These are phyloP conservation scores for Rousettus madagascariensis DNA, from an alignment of 2,797 vertebrate genomes.

Conservation along the genomic window DNA sequence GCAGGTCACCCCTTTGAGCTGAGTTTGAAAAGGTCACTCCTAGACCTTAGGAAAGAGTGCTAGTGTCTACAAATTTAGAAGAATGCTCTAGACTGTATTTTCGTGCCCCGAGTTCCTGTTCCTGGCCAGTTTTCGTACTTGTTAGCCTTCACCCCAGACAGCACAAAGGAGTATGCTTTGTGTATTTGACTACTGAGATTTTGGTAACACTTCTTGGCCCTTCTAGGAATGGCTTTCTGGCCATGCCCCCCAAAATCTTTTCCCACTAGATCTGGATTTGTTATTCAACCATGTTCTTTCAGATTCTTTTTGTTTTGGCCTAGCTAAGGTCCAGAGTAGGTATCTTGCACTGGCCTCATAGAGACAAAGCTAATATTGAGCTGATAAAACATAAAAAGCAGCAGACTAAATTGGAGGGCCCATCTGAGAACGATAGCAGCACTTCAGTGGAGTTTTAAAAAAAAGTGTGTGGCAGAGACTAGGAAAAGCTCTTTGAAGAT, in stretches of 20 bases:
- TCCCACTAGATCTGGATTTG: neutral
- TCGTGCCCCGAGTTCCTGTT: neutral
- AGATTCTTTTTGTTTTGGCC: neutral
- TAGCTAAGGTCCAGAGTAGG: neutral
- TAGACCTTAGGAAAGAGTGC: neutral
- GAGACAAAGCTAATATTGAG: neutral
- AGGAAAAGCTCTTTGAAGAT: neutral
- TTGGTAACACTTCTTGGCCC: neutral
- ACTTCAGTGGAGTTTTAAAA: neutral
- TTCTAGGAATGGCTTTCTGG: neutral
- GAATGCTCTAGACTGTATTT: neutral
- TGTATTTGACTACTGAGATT: neutral
- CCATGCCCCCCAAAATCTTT: neutral
- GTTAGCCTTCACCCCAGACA: neutral
- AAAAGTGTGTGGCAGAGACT: neutral
- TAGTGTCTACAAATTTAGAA: neutral
- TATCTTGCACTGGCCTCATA: neutral
- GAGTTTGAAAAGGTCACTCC: neutral
- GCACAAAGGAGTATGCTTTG: fast-evolving
- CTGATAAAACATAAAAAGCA: neutral
- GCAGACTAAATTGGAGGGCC: neutral
- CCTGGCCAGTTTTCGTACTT: neutral
- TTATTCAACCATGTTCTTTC: neutral
- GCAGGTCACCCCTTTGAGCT: neutral
- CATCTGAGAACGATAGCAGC: neutral